Conservation (phyloP, 1,140 invertebrate species). For the Eueides isabella region DNA sequence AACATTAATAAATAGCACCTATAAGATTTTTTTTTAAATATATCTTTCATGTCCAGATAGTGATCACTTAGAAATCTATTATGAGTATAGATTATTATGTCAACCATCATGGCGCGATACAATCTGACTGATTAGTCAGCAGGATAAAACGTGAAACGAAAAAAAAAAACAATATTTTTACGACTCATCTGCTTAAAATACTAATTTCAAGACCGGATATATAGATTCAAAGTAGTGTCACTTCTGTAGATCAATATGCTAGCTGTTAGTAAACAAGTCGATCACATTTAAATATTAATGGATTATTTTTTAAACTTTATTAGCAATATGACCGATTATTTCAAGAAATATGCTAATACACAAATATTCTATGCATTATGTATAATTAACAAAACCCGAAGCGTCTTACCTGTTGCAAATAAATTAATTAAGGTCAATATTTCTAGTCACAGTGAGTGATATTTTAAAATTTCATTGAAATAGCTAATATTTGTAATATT, state of each 20-base stretch:
- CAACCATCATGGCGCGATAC: too few species aligned
- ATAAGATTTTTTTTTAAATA: too few species aligned
- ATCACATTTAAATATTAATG: not conserved
- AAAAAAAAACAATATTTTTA: too few species aligned
- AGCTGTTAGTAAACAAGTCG: not conserved
- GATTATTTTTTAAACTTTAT: not conserved
- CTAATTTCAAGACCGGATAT: too few species aligned
- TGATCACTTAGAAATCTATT: too few species aligned
- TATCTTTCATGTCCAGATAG: too few species aligned
- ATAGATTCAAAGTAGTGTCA: too few species aligned
- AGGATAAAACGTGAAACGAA: too few species aligned
- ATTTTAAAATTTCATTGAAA: not conserved
- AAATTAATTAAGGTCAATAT: conserved; percentile 2
- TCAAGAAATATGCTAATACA: not conserved
- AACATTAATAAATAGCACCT: too few species aligned
- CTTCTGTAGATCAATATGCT: not conserved
- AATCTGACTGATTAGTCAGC: too few species aligned
- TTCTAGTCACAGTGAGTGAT: not conserved
- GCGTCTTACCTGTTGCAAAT: not conserved
- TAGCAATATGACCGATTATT: not conserved
- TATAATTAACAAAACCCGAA: not conserved
- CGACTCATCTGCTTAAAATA: too few species aligned
- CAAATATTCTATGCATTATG: not conserved
- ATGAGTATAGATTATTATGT: too few species aligned
- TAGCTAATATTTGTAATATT: not conserved